These are phyloP conservation scores for Drosophila quasianomalipes DNA, from an alignment of 2,888 invertebrate genomes.

Conservation along the genomic window DNA sequence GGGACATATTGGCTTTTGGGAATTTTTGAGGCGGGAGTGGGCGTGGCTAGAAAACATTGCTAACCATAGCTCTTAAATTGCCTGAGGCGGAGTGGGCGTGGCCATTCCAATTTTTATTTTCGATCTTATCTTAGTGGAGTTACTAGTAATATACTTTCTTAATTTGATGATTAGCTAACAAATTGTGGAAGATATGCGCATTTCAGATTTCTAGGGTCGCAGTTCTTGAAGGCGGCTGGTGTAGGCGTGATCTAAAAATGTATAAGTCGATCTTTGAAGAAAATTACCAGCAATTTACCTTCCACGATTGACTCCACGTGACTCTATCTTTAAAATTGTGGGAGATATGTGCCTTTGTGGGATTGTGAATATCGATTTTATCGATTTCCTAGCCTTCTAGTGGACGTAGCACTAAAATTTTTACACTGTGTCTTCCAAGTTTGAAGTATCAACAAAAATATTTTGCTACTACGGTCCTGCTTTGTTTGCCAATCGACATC, in stretches of 20 bases:
- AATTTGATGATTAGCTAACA: not conserved
- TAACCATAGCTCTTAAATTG: too few species aligned
- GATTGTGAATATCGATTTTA: not conserved
- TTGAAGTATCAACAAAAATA: not conserved
- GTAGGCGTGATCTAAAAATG: not conserved
- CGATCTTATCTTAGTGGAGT: not conserved
- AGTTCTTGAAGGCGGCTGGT: not conserved
- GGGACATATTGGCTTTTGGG: too few species aligned
- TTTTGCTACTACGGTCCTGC: not conserved
- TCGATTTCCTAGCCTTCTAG: not conserved
- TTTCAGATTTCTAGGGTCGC: not conserved
- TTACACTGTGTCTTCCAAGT: not conserved
- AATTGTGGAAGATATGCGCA: not conserved
- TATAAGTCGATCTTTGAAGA: not conserved
- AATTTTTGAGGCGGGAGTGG: too few species aligned
- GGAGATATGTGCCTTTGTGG: not conserved
- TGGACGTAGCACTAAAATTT: not conserved
- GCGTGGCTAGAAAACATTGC: too few species aligned
- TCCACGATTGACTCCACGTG: not conserved
- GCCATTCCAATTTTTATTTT: not conserved
- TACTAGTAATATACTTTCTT: not conserved
- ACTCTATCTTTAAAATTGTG: not conserved
- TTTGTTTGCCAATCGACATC: not conserved
- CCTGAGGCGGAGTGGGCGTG: not conserved
- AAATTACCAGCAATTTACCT: not conserved